Conservation (phyloP, 2,113 vertebrate species). For the Plectropomus leopardus region DNA sequence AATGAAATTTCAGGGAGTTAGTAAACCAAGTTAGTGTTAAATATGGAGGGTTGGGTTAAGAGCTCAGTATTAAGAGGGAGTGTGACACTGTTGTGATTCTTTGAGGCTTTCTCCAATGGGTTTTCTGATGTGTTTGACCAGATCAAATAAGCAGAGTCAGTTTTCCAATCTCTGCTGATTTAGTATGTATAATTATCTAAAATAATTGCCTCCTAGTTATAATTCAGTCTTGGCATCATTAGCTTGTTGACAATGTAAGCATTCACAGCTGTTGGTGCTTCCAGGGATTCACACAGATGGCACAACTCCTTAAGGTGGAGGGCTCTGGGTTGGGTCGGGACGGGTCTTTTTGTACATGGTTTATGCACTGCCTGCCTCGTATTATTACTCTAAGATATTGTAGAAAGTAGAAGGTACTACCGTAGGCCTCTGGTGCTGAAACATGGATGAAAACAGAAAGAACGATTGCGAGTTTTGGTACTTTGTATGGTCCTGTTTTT, state of each 20-base stretch:
- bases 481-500: neutral
- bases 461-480: constrained; percentile 6
- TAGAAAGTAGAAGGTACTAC: constrained; percentile 83
- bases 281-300: constrained; percentile 61
- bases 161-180: constrained; percentile 45
- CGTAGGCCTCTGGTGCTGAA: constrained; percentile 83
- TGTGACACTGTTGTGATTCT: constrained; percentile 42
- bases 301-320: constrained; percentile 52
- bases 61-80: constrained; percentile 55
- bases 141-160: constrained; percentile 26
- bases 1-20: constrained; percentile 88
- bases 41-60: constrained; percentile 69
- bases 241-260: constrained; percentile 43
- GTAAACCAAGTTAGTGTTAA: constrained; percentile 83
- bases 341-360: constrained; percentile 85
- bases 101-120: constrained; percentile 34
- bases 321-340: constrained; percentile 71
- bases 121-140: constrained; percentile 11
- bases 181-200: constrained; percentile 36
- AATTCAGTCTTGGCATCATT: constrained; percentile 46
- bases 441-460: constrained; percentile 53
- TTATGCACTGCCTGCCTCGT: constrained; percentile 91
- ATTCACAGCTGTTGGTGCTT: constrained; percentile 48
- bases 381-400: constrained; percentile 85
- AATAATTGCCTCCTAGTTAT: constrained; percentile 38